These are phyloP conservation scores for Crepidodera aurea DNA, from an alignment of 2,888 invertebrate genomes.

Conservation along the genomic window DNA sequence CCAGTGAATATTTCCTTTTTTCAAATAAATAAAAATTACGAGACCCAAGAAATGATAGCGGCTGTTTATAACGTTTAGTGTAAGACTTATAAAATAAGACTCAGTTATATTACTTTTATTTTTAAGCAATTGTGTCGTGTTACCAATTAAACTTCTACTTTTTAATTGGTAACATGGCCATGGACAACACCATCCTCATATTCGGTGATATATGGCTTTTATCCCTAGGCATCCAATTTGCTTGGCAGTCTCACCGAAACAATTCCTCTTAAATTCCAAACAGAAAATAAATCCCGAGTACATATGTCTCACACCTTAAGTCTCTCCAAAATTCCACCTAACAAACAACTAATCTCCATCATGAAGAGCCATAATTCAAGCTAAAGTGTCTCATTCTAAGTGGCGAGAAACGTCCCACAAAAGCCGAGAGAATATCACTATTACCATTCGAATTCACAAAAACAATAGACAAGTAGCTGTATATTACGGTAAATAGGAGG, in stretches of 20 bases:
- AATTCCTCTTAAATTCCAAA: neutral
- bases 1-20: too few species aligned
- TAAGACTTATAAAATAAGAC: too few species aligned
- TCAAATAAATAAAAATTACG: too few species aligned
- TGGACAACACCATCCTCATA: too few species aligned
- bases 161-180: too few species aligned
- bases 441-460: slow-evolving; percentile 38
- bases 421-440: slow-evolving; percentile 36
- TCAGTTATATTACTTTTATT: too few species aligned
- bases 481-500: slow-evolving; percentile 37
- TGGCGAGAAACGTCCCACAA: slow-evolving; percentile 27
- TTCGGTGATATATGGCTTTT: slow-evolving; percentile 4
- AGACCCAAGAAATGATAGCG: too few species aligned
- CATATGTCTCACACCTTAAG: slow-evolving; percentile 8
- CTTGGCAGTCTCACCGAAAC: neutral
- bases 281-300: slow-evolving; percentile 1
- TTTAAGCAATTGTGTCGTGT: too few species aligned
- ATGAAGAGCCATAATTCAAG: slow-evolving; percentile 32
- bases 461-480: slow-evolving; percentile 39
- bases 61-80: too few species aligned
- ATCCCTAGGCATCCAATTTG: slow-evolving; percentile 4
- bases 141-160: too few species aligned
- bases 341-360: slow-evolving; percentile 32
- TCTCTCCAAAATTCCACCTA: slow-evolving; percentile 7
- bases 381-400: slow-evolving; percentile 22